These are phyloP conservation scores for Leucophenga varia DNA, from an alignment of 1,140 invertebrate genomes.

Conservation along the genomic window DNA sequence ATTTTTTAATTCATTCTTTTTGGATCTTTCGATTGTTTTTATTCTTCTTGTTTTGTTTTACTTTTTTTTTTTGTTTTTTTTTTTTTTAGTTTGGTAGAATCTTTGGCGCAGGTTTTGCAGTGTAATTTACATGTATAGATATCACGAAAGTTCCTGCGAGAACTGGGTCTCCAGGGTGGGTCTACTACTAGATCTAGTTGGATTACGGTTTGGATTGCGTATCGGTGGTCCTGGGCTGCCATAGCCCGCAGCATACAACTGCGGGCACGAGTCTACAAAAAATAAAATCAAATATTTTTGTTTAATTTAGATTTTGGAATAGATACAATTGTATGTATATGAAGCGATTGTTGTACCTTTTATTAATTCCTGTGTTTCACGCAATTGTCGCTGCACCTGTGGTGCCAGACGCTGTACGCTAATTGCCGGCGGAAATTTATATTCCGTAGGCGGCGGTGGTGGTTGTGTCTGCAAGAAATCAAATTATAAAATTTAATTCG, in stretches of 20 bases:
- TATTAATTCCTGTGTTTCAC: slow-evolving; percentile 56
- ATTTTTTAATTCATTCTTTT: slow-evolving; percentile 35
- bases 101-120: slow-evolving; percentile 44
- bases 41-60: slow-evolving; percentile 13
- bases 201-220: slow-evolving; percentile 52
- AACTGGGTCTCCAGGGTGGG: slow-evolving; percentile 57
- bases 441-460: slow-evolving; percentile 41
- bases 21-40: not conserved
- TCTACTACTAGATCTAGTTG: slow-evolving; percentile 44
- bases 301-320: too few species aligned
- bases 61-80: slow-evolving; percentile 15
- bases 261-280: slow-evolving; percentile 54
- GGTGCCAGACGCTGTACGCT: slow-evolving; percentile 54
- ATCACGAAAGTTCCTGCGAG: slow-evolving; percentile 57
- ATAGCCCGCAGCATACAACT: slow-evolving; percentile 55
- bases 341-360: too few species aligned
- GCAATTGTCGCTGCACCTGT: slow-evolving; percentile 53
- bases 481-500: not conserved
- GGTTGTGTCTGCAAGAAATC: slow-evolving; percentile 15
- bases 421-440: slow-evolving; percentile 54
- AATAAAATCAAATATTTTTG: too few species aligned
- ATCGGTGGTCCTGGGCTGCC: slow-evolving; percentile 53
- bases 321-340: too few species aligned
- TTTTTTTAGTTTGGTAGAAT: slow-evolving; percentile 30
- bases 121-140: slow-evolving; percentile 54